phyloP scores from a whole-genome alignment of 2,797 vertebrate genomes.

The Eutrigla gurnardus region DNA sequence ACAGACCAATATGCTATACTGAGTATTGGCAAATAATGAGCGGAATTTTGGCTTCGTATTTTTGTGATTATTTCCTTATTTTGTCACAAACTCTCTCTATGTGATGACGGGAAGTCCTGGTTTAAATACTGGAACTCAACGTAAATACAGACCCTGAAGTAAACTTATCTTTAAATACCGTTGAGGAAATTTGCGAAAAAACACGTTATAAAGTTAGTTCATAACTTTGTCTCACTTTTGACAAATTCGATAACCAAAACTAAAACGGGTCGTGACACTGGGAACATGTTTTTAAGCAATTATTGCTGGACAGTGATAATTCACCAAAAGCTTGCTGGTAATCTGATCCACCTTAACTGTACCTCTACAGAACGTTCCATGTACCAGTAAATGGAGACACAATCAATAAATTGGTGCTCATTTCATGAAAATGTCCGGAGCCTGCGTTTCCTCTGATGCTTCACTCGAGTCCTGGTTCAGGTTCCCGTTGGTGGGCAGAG shows the following conservation, averaged over 20 bases:
- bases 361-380: neutral
- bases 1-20: neutral
- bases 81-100: too few relatives aligned
- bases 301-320: conserved; percentile 37
- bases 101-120: too few relatives aligned
- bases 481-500: conserved; percentile 18
- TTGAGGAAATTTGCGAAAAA: neutral
- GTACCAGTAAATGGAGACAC: neutral
- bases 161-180: too few relatives aligned
- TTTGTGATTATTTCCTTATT: neutral
- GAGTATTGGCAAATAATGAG: neutral
- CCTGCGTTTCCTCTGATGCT: conserved; percentile 23
- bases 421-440: conserved; percentile 14
- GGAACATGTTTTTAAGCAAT: conserved; percentile 2
- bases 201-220: neutral
- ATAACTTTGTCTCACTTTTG: neutral
- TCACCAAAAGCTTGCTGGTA: neutral
- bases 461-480: conserved; percentile 1
- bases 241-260: neutral
- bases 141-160: too few relatives aligned
- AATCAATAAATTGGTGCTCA: neutral
- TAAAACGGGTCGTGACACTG: neutral
- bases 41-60: neutral
- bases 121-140: too few relatives aligned
- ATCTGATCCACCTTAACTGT: neutral